Evolutionary conservation across 2,113 vertebrate genomes (phyloP).

Genomic region (Tinamus guttatus): DNA sequence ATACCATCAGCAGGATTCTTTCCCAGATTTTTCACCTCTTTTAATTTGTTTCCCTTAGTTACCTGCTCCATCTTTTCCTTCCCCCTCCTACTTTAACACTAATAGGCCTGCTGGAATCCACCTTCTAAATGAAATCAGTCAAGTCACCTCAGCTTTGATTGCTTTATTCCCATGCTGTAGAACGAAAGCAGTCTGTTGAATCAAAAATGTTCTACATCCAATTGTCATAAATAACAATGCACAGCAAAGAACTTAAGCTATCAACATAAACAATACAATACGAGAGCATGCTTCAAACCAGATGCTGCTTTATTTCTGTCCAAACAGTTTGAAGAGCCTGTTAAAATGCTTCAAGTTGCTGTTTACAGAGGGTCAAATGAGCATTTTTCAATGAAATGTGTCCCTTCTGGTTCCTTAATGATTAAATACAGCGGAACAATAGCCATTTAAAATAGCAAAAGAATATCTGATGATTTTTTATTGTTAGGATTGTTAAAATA

Average conservation of each 20-base stretch:
- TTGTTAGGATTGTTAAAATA: constrained; percentile 71
- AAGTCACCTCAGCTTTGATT: constrained; percentile 59
- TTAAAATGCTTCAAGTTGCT: constrained; percentile 80
- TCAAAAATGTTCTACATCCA: constrained; percentile 68
- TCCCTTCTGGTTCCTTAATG: constrained; percentile 83
- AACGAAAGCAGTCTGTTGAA: constrained; percentile 65
- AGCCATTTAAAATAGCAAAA: constrained; percentile 76
- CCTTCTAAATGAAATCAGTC: constrained; percentile 73
- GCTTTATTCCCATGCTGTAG: constrained; percentile 59
- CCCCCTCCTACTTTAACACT: constrained; percentile 39
- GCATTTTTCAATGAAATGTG: constrained; percentile 80
- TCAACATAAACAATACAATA: constrained; percentile 80
- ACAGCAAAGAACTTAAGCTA: constrained; percentile 74
- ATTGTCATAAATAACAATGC: constrained; percentile 76
- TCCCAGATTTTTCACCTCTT: constrained; percentile 85
- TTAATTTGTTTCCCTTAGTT: constrained; percentile 87
- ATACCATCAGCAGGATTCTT: constrained; percentile 79
- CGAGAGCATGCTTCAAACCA: constrained; percentile 70
- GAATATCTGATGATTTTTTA: constrained; percentile 79
- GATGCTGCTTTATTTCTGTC: constrained; percentile 76
- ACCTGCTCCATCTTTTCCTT: constrained; percentile 82
- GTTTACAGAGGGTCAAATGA: constrained; percentile 78
- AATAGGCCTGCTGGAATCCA: constrained; percentile 66
- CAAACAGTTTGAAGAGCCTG: constrained; percentile 75
- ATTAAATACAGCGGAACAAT: constrained; percentile 74